phyloP scores from a whole-genome alignment of 2,797 vertebrate genomes.

The Emys orbicularis region DNA sequence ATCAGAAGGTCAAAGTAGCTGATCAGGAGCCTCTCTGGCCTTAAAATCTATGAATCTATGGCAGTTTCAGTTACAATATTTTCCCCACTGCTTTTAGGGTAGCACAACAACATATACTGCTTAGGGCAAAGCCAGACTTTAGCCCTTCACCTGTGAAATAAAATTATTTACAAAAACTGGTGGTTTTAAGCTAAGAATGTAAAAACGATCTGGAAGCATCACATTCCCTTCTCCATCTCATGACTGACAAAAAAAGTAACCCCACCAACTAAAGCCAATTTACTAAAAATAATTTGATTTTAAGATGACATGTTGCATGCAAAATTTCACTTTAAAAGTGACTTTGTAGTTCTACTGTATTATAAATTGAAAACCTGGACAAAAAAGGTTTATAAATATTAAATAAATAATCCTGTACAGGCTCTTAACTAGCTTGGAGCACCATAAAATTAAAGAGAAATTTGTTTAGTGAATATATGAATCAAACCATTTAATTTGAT shows the following conservation, averaged over 20 bases:
- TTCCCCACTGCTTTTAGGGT: neutral
- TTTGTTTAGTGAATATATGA: constrained; percentile 46
- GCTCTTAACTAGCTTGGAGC: constrained; percentile 21
- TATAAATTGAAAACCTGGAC: neutral
- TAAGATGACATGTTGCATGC: neutral
- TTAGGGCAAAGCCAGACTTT: neutral
- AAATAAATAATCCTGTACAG: neutral
- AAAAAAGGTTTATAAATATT: neutral
- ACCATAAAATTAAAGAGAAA: constrained; percentile 35
- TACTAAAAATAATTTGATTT: neutral
- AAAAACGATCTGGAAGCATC: neutral
- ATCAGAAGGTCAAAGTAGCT: neutral
- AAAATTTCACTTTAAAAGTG: neutral
- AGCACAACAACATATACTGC: fast-evolving
- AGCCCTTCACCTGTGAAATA: neutral
- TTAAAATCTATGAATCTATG: neutral
- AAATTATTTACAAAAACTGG: neutral
- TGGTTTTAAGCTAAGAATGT: neutral
- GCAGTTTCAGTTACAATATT: neutral
- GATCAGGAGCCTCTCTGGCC: neutral
- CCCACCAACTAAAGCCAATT: neutral
- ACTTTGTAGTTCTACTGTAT: neutral
- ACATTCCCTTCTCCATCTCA: neutral
- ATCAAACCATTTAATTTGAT: constrained; percentile 49
- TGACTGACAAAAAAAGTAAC: neutral